These are phyloP conservation scores for Vimba vimba DNA, from an alignment of 2,113 vertebrate species.

Conservation along the genomic window DNA sequence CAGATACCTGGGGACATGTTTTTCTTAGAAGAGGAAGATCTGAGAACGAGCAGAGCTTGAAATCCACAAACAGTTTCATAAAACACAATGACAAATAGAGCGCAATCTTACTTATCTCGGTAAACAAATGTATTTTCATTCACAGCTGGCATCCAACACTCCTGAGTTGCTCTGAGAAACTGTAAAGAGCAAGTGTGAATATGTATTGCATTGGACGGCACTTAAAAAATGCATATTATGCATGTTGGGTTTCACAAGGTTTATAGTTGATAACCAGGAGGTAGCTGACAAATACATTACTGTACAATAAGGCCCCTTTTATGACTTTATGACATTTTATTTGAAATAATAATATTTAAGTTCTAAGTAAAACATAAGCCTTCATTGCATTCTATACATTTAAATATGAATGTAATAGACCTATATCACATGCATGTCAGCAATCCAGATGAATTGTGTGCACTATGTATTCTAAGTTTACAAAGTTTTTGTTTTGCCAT, in stretches of 20 bases:
- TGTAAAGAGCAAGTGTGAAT: too few relatives aligned
- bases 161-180: slow-evolving; percentile 1
- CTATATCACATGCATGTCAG: not conserved
- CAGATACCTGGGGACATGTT: slow-evolving; percentile 23
- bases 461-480: not conserved
- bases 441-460: not conserved
- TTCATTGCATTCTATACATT: too few relatives aligned
- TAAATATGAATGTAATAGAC: too few relatives aligned
- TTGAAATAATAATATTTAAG: too few relatives aligned
- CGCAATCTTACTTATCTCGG: slow-evolving; percentile 21
- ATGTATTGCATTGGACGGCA: too few relatives aligned
- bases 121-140: slow-evolving; percentile 35
- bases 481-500: not conserved
- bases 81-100: slow-evolving; percentile 40
- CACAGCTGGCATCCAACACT: not conserved
- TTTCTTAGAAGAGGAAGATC: slow-evolving; percentile 43
- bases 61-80: slow-evolving; percentile 10
- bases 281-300: not conserved
- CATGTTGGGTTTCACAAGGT: not conserved
- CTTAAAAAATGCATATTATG: not conserved
- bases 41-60: not conserved
- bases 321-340: too few relatives aligned
- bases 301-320: not conserved
- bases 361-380: too few relatives aligned
- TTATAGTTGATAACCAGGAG: not conserved